Evolutionary conservation across 2,888 invertebrate genomes (phyloP).

Genomic region (Erebia palarica): DNA sequence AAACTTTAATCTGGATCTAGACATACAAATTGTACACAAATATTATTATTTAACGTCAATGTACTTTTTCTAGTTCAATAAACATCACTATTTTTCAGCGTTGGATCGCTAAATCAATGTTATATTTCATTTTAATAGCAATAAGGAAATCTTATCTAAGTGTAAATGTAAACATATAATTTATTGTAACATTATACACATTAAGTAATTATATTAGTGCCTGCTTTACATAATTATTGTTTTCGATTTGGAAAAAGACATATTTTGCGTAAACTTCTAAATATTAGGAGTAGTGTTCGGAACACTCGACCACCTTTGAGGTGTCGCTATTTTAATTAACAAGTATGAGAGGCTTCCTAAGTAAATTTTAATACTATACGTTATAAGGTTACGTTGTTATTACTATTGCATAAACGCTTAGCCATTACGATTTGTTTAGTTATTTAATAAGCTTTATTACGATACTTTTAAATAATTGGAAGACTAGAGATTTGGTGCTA

Average conservation of each 20-base stretch:
- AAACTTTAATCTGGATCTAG: conserved; percentile 45
- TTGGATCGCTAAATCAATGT: conserved; percentile 46
- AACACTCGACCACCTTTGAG: conserved; percentile 56
- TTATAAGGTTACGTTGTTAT: conserved; percentile 81
- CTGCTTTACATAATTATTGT: conserved; percentile 72
- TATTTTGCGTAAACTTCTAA: conserved; percentile 72
- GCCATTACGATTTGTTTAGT: conserved; percentile 75
- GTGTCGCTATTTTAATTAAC: conserved; percentile 60
- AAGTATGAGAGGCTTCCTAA: conserved; percentile 77
- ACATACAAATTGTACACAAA: conserved; percentile 40
- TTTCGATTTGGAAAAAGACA: conserved; percentile 73
- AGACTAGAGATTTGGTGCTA: conserved; percentile 82
- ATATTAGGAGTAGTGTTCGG: conserved; percentile 63
- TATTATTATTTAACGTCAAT: conserved; percentile 42
- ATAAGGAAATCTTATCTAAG: conserved; percentile 65
- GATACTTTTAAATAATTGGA: conserved; percentile 76
- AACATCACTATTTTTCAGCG: conserved; percentile 57
- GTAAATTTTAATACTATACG: conserved; percentile 68
- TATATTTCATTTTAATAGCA: conserved; percentile 66
- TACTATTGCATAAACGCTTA: conserved; percentile 79
- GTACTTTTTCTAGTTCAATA: conserved; percentile 61
- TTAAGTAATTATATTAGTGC: conserved; percentile 77
- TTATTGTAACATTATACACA: conserved; percentile 78
- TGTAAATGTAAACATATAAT: conserved; percentile 78
- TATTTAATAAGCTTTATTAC: conserved; percentile 77